Evolutionary conservation across 2,113 vertebrate species (phyloP), one percentile per base, ranked within the genome.

Genomic region (Merops nubicus): DNA sequence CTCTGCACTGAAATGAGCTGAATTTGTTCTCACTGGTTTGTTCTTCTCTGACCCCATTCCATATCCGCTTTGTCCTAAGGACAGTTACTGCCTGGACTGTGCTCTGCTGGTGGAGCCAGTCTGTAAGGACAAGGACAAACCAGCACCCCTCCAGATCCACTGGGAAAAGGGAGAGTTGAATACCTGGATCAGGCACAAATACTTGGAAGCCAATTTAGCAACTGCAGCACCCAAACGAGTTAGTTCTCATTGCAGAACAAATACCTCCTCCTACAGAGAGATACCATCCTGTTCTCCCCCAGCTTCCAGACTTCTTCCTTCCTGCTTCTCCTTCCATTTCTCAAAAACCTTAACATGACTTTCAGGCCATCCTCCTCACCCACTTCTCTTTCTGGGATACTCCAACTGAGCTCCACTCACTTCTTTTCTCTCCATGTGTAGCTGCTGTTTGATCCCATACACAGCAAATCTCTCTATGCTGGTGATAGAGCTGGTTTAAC

Each of bases 161-260:
- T 40, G n/a, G n/a, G 36, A 63, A 90, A 78, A 69, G 17, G 8
- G 20, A 75, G 15, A 64, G 31, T 47, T 0, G 0, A 31, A 7
- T 60, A 26, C 42, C 59, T 8, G 7, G 63, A 22, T 65, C 43
- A 54, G 38, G 22, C 48, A 85, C 15, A 56, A 45, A 47, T 43
- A 69, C 18, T 54, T 69, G 65, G 12, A 42, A 68, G 81, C 28
- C 76, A 34, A 36, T 85, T 73, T 79, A 77, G 85, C 68, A 75
- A 29, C 26, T 64, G 26, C 50, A 77, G 42, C 19, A 74, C 28
- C 18, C 45, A 67, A 65, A 77, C 6, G 33, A 81, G 26, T 42
- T 36, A 78, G n/a, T 12, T 40, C 17, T 34, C 4, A 36, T 15
- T 17, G 5, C 38, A 54, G 28, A 85, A 54, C 25, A 50, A 68